Conservation (phyloP, 2,797 vertebrate species). For the Eospalax fontanierii region DNA sequence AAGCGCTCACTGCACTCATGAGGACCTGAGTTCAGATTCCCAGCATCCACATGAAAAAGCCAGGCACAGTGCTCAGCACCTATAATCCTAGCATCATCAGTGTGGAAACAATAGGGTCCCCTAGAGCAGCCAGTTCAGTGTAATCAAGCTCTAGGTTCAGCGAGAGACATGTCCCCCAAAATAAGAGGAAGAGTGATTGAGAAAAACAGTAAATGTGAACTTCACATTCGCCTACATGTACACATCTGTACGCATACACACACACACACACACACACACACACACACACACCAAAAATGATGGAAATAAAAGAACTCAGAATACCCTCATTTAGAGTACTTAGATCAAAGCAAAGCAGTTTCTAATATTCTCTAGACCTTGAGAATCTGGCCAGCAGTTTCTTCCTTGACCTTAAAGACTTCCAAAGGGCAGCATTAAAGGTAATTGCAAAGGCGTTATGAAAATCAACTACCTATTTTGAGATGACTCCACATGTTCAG, state of each 20-base stretch:
- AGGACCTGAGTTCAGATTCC: neutral
- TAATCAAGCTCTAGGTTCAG: neutral
- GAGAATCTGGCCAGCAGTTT: constrained; percentile 37
- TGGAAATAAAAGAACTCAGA: neutral
- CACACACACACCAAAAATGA: too few species aligned
- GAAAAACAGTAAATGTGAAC: neutral
- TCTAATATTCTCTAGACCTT: constrained; percentile 7
- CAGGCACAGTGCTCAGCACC: neutral
- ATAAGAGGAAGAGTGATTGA: neutral
- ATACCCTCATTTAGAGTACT: neutral
- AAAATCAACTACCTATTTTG: constrained; percentile 72
- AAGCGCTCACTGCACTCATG: neutral
- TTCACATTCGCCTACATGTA: neutral
- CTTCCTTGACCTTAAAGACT: constrained; percentile 64
- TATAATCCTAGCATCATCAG: neutral
- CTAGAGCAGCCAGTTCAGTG: too few species aligned
- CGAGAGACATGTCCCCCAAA: neutral
- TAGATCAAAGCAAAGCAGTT: constrained; percentile 31
- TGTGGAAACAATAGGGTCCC: neutral
- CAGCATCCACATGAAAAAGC: neutral
- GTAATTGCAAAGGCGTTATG: constrained; percentile 75
- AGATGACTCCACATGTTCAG: constrained; percentile 58
- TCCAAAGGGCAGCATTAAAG: constrained; percentile 63
- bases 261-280: neutral
- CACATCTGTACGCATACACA: neutral